A percentile compares a stretch with the other conserved stretches of the same genome.
These are phyloP conservation scores for Drosophila grimshawi DNA, from an alignment of 1,140 invertebrate species.

Conservation along the genomic window DNA sequence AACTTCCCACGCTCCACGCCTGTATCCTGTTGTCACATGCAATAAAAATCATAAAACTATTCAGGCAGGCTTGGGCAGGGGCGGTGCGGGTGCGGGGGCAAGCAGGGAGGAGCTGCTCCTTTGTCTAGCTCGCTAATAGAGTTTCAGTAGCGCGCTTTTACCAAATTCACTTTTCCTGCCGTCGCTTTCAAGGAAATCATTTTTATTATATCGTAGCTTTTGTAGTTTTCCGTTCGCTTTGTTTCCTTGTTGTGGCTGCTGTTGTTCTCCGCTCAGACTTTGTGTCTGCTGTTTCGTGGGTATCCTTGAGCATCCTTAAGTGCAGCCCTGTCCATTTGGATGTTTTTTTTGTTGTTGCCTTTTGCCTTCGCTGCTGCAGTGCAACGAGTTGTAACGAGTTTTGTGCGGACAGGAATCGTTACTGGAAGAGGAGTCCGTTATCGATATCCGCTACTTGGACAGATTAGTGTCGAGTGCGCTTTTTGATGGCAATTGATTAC, in stretches of 20 bases:
- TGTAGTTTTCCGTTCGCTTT: constrained; percentile 67
- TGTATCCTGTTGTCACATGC: constrained; percentile 69
- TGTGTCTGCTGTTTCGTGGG: constrained; percentile 46
- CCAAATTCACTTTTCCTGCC: constrained; percentile 70
- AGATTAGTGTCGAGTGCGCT: constrained; percentile 69
- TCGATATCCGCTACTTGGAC: constrained; percentile 43
- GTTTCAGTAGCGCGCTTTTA: constrained; percentile 64
- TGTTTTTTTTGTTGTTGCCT: constrained; percentile 1
- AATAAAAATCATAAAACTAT: constrained; percentile 82
- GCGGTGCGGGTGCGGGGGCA: not conserved
- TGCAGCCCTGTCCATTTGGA: constrained; percentile 57
- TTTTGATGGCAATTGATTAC: constrained; percentile 36
- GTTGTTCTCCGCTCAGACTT: constrained; percentile 42
- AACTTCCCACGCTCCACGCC: not conserved
- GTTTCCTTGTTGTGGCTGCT: constrained; percentile 34
- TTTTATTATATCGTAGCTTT: constrained; percentile 83
- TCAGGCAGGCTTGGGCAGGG: constrained; percentile 25
- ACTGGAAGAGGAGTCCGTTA: constrained; percentile 9
- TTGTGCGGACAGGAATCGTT: constrained; percentile 1
- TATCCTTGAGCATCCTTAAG: constrained; percentile 66
- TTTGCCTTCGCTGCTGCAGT: constrained; percentile 1
- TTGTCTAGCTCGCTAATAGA: constrained; percentile 77
- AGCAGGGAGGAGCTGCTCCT: constrained; percentile 31
- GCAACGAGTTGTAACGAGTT: constrained; percentile 44
- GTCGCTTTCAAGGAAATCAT: constrained; percentile 71